Evolutionary conservation across 53 echinoderm and acorn worm genomes (phyloP).

Genomic region (Zoroaster sp.): DNA sequence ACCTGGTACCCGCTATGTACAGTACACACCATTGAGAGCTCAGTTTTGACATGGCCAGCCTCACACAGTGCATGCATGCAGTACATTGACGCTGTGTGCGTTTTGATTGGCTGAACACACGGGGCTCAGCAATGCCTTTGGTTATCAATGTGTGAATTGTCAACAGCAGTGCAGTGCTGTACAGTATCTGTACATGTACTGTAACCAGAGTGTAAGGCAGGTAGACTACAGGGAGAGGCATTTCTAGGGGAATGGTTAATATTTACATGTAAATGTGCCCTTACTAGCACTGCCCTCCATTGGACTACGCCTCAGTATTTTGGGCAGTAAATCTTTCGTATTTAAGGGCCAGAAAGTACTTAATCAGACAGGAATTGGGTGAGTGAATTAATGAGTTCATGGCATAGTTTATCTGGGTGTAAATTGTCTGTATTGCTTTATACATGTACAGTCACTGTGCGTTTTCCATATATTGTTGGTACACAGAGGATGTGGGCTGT

Average conservation of each 20-base stretch:
- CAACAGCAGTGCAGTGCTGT: background rate
- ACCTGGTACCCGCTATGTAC: background rate
- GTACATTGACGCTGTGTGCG: constrained; percentile 52
- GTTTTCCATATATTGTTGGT: background rate
- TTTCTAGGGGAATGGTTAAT: background rate
- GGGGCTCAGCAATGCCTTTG: background rate
- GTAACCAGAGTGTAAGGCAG: background rate
- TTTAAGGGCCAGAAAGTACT: background rate
- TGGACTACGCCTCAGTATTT: background rate
- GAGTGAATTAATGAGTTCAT: background rate
- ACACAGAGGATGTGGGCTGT: background rate
- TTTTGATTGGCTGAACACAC: constrained; percentile 49
- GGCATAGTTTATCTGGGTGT: background rate
- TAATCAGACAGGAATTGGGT: background rate
- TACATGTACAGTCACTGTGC: background rate
- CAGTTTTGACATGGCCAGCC: constrained; percentile 26
- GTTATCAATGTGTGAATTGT: background rate
- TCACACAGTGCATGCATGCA: background rate
- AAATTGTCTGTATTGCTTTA: background rate
- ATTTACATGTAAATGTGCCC: background rate
- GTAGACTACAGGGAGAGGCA: background rate
- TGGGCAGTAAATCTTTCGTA: background rate
- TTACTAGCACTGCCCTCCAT: background rate
- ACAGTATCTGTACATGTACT: too few relatives aligned
- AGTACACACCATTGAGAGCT: constrained; percentile 2